These are phyloP conservation scores for Eupithecia dodoneata DNA, from an alignment of 2,888 invertebrate species.

Conservation along the genomic window DNA sequence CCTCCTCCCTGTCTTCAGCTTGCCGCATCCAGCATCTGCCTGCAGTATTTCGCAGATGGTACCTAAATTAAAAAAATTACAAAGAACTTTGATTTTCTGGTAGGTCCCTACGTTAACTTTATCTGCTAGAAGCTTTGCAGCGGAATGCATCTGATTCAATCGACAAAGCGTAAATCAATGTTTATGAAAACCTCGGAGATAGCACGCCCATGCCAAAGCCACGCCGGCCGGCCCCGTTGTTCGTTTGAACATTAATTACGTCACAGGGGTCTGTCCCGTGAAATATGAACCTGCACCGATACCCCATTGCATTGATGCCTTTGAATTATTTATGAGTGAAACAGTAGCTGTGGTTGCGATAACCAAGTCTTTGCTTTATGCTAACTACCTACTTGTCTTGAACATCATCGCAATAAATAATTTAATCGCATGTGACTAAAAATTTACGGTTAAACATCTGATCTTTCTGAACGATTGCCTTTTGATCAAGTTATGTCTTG, in stretches of 20 bases:
- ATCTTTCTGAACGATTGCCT: neutral
- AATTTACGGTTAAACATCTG: neutral
- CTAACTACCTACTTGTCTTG: neutral
- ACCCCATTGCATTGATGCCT: conserved; percentile 67
- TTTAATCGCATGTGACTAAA: neutral
- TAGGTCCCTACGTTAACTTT: neutral
- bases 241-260: conserved; percentile 68
- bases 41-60: no score
- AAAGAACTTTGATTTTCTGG: neutral
- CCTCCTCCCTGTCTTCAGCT: no score
- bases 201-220: conserved; percentile 56
- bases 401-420: neutral
- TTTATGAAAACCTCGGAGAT: conserved; percentile 55
- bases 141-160: conserved; percentile 30
- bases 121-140: neutral
- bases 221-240: conserved; percentile 52
- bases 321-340: conserved; percentile 69
- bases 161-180: conserved; percentile 58
- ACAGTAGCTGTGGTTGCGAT: conserved; percentile 16
- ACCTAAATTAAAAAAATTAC: neutral
- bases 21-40: no score
- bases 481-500: neutral
- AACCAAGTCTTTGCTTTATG: neutral
- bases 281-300: conserved; percentile 75
- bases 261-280: conserved; percentile 63